Conservation (phyloP, 1,140 invertebrate genomes). For the Eurosta solidaginis region DNA sequence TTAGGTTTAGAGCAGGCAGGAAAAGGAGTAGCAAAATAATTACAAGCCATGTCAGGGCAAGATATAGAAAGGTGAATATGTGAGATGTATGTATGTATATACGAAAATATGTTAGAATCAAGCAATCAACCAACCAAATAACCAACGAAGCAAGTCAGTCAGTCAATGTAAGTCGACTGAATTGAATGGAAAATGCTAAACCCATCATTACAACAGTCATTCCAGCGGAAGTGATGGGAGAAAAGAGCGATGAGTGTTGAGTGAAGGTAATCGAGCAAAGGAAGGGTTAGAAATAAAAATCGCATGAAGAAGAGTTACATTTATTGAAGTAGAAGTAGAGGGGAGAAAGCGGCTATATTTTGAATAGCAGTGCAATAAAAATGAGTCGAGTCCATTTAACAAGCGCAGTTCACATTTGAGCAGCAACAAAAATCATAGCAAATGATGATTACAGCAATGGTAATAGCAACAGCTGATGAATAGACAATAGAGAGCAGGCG, state of each 20-base stretch:
- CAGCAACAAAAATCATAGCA: constrained; percentile 12
- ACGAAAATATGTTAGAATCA: background rate
- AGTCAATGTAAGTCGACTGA: background rate
- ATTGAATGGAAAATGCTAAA: constrained; percentile 7
- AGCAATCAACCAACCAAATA: constrained; percentile 21
- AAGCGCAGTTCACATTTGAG: constrained; percentile 2
- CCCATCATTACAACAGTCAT: constrained; percentile 15
- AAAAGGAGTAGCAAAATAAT: constrained; percentile 22
- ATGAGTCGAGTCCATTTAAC: constrained; percentile 13
- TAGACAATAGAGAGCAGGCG: background rate
- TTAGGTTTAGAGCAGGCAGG: constrained; percentile 19
- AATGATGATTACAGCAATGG: constrained; percentile 22
- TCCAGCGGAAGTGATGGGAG: constrained; percentile 2
- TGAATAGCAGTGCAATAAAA: background rate
- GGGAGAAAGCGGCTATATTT: background rate
- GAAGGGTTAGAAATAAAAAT: background rate
- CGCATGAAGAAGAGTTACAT: background rate
- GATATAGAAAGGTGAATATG: background rate
- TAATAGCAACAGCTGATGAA: background rate
- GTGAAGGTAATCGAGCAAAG: background rate
- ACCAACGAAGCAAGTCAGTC: background rate
- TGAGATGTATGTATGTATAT: no score
- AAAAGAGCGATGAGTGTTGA: background rate
- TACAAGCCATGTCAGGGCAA: constrained; percentile 6
- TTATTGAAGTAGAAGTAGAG: background rate